phyloP scores from a whole-genome alignment of 2,113 vertebrate species.

The Urocitellus parryii region DNA sequence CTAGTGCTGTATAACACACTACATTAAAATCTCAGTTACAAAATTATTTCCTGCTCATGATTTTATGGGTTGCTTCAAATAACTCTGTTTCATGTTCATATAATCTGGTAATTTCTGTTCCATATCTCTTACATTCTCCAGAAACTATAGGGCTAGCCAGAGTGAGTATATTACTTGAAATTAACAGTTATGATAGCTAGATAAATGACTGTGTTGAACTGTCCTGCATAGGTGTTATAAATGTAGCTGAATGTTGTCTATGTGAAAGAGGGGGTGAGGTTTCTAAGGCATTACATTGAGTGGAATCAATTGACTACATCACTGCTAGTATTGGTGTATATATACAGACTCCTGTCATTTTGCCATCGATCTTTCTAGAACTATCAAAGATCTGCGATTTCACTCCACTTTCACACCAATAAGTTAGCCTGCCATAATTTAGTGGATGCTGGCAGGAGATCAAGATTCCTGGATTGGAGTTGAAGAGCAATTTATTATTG shows the following conservation, averaged over 20 bases:
- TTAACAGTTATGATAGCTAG: neutral
- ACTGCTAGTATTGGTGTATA: neutral
- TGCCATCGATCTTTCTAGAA: neutral
- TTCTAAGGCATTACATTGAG: neutral
- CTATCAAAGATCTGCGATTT: neutral
- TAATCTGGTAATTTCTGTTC: neutral
- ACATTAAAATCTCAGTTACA: conserved; percentile 23
- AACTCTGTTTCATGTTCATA: neutral
- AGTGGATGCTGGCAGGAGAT: neutral
- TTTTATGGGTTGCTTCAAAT: neutral
- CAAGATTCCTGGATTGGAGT: neutral
- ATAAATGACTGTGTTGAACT: neutral
- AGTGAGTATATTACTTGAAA: neutral
- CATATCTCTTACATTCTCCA: neutral
- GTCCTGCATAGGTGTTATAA: neutral
- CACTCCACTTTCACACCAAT: neutral
- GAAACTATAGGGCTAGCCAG: neutral
- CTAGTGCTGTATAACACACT: neutral
- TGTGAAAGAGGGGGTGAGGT: neutral
- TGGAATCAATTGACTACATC: neutral
- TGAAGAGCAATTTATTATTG: neutral
- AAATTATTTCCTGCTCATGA: neutral
- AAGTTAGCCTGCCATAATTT: neutral
- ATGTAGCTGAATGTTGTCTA: neutral
- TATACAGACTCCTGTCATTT: neutral